phyloP scores from a whole-genome alignment of 2,113 vertebrate genomes.

The Peromyscus polionotus region DNA sequence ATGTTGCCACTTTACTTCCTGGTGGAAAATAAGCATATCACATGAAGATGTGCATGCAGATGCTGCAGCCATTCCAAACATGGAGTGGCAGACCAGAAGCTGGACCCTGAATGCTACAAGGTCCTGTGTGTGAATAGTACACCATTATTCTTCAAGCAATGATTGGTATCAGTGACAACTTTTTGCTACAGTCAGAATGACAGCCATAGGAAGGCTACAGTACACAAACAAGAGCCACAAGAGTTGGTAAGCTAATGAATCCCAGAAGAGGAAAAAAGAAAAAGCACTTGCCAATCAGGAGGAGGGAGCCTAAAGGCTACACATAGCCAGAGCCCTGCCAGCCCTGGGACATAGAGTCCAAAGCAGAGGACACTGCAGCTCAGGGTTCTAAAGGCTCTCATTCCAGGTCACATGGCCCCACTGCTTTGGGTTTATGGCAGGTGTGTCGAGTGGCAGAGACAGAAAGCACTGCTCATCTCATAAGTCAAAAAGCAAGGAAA shows the following conservation, averaged over 20 bases:
- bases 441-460: background rate
- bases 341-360: background rate
- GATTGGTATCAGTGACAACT: too few relatives aligned
- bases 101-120: background rate
- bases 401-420: background rate
- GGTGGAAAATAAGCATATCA: conserved; percentile 96
- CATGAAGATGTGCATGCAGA: conserved; percentile 90
- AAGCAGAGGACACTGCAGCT: background rate
- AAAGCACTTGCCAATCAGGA: background rate
- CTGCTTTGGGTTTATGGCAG: background rate
- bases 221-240: background rate
- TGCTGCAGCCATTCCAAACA: background rate
- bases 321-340: background rate
- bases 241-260: background rate
- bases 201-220: background rate
- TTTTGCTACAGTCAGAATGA: background rate
- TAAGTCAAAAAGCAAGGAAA: background rate
- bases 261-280: background rate
- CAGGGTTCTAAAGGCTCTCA: background rate
- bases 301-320: background rate
- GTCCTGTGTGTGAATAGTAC: background rate
- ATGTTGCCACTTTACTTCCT: conserved; percentile 92
- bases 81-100: background rate
- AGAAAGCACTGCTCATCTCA: background rate
- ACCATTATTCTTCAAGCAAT: background rate